Evolutionary conservation across 2,888 invertebrate genomes (phyloP), one percentile per base, ranked within the genome.

Genomic region (Tetranychus piercei): DNA sequence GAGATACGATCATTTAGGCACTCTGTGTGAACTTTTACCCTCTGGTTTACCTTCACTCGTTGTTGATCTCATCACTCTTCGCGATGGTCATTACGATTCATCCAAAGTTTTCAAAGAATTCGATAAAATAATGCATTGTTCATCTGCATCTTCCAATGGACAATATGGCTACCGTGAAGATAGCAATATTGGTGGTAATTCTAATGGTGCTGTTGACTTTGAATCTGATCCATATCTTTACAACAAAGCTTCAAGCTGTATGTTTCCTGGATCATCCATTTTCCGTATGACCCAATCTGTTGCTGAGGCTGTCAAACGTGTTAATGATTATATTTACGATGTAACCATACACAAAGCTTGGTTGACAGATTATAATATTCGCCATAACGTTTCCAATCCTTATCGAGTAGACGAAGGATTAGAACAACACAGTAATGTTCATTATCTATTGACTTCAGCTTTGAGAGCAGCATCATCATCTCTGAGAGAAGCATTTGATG

Each of bases 231-330:
- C 87, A 0, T 85, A 86, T 79, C 83, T 88, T 77, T 87, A 87
- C 85, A 85, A 87, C 64, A 86, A 87, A 79, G 83, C 87, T 72
- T 85, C 84, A 1, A 81, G 86, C 67, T 88, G 88, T 79, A 84
- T 86, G 80, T 88, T 88, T 81, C 87, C 87, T 0, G 88, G 88
- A 2, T 86, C 86, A 79, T 81, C 84, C 44, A 84, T 87, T 74
- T 86, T 83, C 78, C 76, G 79, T 0, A 74, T 79, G 70, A 79
- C 78, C 8, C 78, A 79, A 44, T 76, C 77, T 34, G 77, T 78
- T 70, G 75, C 75, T 34, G 78, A 78, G 44, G 77, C 78, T 20
- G 73, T 78, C 34, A 79, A 79, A 74, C 71, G 77, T 0, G 77
- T 78, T 1, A 77, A 78, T 44, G 79, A 79, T 66, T 79, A 79